Base-by-base conservation (phyloP, 2,113 vertebrate species). In the Myanophis thanlyinensis region DNA sequence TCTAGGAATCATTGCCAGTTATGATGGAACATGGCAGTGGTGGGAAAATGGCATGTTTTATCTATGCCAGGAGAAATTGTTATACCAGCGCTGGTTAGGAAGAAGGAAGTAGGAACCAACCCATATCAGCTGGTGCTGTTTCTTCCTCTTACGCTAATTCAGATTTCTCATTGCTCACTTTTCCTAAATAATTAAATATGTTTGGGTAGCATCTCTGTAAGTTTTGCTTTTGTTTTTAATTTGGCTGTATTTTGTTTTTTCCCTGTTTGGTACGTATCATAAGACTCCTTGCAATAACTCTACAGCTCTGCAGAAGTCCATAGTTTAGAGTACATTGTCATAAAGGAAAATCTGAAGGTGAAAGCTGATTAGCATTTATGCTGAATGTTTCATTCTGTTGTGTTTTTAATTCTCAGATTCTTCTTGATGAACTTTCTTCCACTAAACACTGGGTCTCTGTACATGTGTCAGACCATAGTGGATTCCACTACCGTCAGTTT, bases 401-500 rank as follows among this genome's bases (percentile, higher is more conserved):
- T 0, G 48, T 30, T 92, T 89, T 95, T 91, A 30, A 8, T 88
- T 96, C 93, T 46, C 97, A 99, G 99, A 96, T 99, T 95, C 98
- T 99, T 89, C 98, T 98, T 0, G 98, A 99, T 93, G 99, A 99
- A 96, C 97, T 99, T 53, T 98, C 98, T 91, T 99, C 98, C 73
- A 98, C 98, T 95, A 98, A 98, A 86, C 98, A 97, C 0, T 99
- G 99, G 99, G 99, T 99, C 53, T 99, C 98, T 93, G 96, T 98
- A 97, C 99, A 99, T 25, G 98, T 99, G 90, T 99, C 99, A 0
- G 99, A 99, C 97, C 99, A 99, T 94, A 99, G 99, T 89, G 99
- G 99, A 88, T 99, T 99, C 97, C 99, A 99, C 97, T 99, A 99
- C 95, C 99, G 99, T 84, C 99, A 99, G 96, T 99, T 99, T 97